Conservation (phyloP, 1,140 invertebrate genomes). For the Paramacrobiotus metropolitanus region DNA sequence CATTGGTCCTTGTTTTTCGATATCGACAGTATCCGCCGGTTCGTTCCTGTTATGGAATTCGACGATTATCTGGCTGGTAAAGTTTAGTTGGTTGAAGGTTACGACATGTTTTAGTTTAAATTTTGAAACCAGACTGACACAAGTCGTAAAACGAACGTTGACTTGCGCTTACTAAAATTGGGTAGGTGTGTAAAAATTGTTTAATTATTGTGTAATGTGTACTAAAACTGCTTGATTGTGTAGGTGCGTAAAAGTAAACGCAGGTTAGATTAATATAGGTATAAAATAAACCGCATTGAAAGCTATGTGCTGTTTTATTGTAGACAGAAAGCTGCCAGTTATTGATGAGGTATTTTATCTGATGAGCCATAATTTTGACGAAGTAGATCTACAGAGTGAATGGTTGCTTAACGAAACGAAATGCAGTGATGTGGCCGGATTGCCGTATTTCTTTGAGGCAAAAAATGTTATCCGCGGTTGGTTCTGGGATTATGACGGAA, state of each 20-base stretch:
- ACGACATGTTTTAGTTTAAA: no score
- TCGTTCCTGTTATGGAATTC: constrained; percentile 66
- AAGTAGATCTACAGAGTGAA: constrained; percentile 39
- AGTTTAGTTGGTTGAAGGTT: no score
- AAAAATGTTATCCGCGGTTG: constrained; percentile 22
- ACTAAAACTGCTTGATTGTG: no score
- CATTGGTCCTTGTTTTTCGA: constrained; percentile 73
- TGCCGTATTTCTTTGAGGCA: constrained; percentile 24
- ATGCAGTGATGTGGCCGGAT: constrained; percentile 47
- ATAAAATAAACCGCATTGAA: no score
- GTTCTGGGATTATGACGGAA: constrained; percentile 38
- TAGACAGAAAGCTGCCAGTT: background rate
- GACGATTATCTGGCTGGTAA: constrained; percentile 40
- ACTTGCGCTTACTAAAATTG: no score
- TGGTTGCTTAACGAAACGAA: constrained; percentile 47
- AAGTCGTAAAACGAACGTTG: no score
- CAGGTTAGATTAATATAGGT: no score
- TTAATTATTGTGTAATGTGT: no score
- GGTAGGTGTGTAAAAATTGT: no score
- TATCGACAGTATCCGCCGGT: constrained; percentile 44
- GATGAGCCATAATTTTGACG: background rate
- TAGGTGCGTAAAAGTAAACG: no score
- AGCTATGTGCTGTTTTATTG: no score
- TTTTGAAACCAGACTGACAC: no score
- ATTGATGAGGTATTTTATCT: background rate